These are phyloP conservation scores for Agrypnia vestita DNA, from an alignment of 1,140 invertebrate species.

Conservation along the genomic window DNA sequence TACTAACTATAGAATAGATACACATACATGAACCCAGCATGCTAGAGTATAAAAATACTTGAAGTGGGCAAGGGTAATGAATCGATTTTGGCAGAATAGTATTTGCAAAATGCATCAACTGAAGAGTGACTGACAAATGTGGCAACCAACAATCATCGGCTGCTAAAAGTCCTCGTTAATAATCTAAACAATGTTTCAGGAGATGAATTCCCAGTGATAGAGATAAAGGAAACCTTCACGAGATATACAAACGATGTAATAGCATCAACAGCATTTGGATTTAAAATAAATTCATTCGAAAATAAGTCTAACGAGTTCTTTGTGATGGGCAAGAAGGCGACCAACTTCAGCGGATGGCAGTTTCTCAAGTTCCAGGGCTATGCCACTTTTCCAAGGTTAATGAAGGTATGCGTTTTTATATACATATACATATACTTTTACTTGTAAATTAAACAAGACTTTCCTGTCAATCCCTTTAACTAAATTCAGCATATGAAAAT, in stretches of 20 bases:
- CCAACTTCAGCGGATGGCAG: constrained; percentile 64
- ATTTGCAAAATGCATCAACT: no score
- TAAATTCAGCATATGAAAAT: no score
- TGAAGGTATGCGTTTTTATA: constrained; percentile 52
- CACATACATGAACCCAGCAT: no score
- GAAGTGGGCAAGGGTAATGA: no score
- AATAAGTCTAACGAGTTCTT: constrained; percentile 71
- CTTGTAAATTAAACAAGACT: no score
- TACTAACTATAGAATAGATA: no score
- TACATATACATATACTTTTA: no score
- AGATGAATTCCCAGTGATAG: constrained; percentile 61
- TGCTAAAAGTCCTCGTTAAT: not conserved
- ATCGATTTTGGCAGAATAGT: no score
- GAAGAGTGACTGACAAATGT: no score
- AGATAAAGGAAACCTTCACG: constrained; percentile 69
- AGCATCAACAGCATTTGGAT: constrained; percentile 72
- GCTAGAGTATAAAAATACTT: no score
- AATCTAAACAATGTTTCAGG: not conserved
- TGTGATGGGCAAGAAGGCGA: constrained; percentile 66
- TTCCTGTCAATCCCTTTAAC: no score
- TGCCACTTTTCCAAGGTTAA: constrained; percentile 47
- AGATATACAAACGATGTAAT: constrained; percentile 73
- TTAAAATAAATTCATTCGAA: constrained; percentile 70
- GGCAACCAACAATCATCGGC: no score
- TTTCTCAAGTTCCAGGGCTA: constrained; percentile 63